Evolutionary conservation across 2,888 invertebrate genomes (phyloP).

Genomic region (Cheilosia scutellata): DNA sequence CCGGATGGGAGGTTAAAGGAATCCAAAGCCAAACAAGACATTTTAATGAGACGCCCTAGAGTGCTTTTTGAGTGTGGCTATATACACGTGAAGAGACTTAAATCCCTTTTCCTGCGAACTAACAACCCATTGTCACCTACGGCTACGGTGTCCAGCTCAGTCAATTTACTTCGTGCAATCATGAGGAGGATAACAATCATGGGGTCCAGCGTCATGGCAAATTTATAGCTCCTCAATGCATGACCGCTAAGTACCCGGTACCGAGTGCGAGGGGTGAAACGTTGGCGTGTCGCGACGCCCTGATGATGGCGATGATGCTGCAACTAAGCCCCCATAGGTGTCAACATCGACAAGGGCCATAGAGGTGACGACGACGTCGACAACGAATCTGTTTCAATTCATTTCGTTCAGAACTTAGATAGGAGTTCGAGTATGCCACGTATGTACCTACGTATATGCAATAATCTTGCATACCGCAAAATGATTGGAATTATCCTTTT

Average conservation of each 20-base stretch:
- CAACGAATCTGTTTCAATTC: constrained; percentile 50
- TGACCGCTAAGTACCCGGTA: constrained; percentile 55
- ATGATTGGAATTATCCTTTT: constrained; percentile 42
- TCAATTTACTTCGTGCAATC: constrained; percentile 23
- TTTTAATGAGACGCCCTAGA: constrained; percentile 70
- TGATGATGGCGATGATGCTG: constrained; percentile 20
- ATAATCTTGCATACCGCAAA: not conserved
- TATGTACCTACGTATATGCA: not conserved
- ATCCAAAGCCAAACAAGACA: constrained; percentile 68
- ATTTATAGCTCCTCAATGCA: constrained; percentile 58
- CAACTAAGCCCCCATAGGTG: constrained; percentile 56
- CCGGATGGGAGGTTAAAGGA: constrained; percentile 42
- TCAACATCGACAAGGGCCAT: constrained; percentile 61
- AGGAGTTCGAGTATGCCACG: not conserved
- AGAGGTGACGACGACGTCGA: constrained; percentile 40
- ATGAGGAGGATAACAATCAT: constrained; percentile 61
- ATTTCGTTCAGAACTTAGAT: constrained; percentile 52
- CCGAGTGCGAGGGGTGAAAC: constrained; percentile 13
- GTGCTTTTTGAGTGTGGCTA: constrained; percentile 14
- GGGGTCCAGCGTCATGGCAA: constrained; percentile 40
- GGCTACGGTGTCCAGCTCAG: constrained; percentile 6
- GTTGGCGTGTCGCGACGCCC: not conserved
- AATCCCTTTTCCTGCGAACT: constrained; percentile 35
- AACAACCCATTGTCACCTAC: constrained; percentile 65
- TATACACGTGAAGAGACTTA: constrained; percentile 20